Base-by-base conservation (phyloP, 2,113 vertebrate genomes). In the Leuciscus idus region DNA sequence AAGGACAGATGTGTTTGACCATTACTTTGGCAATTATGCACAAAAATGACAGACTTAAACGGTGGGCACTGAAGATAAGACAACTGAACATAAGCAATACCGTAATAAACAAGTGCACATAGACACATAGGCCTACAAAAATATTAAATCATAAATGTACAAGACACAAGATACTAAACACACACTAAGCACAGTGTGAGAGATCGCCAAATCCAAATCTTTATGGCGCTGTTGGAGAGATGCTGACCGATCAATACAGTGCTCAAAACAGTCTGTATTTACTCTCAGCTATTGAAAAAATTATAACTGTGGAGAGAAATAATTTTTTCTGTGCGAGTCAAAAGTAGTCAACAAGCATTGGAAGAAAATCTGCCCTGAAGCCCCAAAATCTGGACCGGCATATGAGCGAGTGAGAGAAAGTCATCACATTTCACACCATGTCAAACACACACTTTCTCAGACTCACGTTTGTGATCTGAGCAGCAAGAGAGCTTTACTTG, bases 361-460 rank as follows among this genome's bases (percentile, higher is more conserved):
- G 68, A 5, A 12, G 61, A 86, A 80, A 86, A 88, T 87, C 84
- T 90, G 78, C 85, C 82, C 81, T 72, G 28, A 15, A 89, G 84
- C 55, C 83, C 85, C 1, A 52, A 87, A 81, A 83, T 85, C 88
- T 89, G 59, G 36, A 17, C 74, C 61, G 13, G 77, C 86, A 79
- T 85, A 74, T 59, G 50, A 59, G 72, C 59, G 84, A 88, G 90
- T 91, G 90, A 86, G 85, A 87, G 88, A 64, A 91, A 90, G 90
- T 92, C 91, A 92, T 93, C 92, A 89, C 87, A 90, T 91, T 84
- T 73, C 59, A 86, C 78, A 86, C 84, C 68, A 75, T 84, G 87
- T 77, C 73, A 62, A 79, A 82, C 85, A 84, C 33, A 89, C 90
- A 88, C 87, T 89, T 89, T 87, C 90, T 89, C 88, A 91, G 90